phyloP scores from a whole-genome alignment of 2,797 vertebrate species.

The Iguana delicatissima region DNA sequence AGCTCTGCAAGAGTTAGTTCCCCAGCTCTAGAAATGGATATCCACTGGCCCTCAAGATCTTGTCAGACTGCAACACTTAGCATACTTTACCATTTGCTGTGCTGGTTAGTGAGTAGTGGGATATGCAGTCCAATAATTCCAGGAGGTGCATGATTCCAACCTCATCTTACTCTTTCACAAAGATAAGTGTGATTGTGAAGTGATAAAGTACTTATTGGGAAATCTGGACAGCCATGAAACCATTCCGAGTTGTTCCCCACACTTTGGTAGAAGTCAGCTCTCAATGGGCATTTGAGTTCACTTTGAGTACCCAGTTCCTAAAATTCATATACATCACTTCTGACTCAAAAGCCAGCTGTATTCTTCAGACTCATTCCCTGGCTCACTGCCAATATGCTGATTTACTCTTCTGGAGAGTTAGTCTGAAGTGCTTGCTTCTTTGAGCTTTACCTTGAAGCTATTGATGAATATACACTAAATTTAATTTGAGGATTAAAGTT shows the following conservation, averaged over 20 bases:
- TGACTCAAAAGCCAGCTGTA: background rate
- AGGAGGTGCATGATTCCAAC: too few species aligned
- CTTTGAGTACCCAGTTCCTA: background rate
- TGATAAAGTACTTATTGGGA: background rate
- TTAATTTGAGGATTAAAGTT: constrained; percentile 33
- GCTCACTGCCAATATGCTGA: background rate
- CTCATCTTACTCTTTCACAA: background rate
- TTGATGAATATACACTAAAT: constrained; percentile 19
- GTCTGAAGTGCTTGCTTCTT: constrained; percentile 9
- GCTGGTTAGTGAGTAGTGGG: too few species aligned
- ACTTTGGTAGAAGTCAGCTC: background rate
- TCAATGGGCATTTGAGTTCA: background rate
- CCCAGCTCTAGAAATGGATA: too few species aligned
- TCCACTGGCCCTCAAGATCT: too few species aligned
- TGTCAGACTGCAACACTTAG: too few species aligned
- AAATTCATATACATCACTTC: background rate
- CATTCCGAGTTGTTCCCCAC: background rate
- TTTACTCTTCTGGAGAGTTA: constrained; percentile 19
- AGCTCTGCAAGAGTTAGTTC: background rate
- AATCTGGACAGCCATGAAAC: background rate
- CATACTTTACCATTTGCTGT: too few species aligned
- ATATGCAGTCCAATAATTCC: too few species aligned
- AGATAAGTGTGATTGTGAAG: background rate
- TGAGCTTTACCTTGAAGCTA: constrained; percentile 15
- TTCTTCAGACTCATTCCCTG: background rate